Base-by-base conservation (phyloP, 2,797 vertebrate species). In the Gallinago nigripennis region DNA sequence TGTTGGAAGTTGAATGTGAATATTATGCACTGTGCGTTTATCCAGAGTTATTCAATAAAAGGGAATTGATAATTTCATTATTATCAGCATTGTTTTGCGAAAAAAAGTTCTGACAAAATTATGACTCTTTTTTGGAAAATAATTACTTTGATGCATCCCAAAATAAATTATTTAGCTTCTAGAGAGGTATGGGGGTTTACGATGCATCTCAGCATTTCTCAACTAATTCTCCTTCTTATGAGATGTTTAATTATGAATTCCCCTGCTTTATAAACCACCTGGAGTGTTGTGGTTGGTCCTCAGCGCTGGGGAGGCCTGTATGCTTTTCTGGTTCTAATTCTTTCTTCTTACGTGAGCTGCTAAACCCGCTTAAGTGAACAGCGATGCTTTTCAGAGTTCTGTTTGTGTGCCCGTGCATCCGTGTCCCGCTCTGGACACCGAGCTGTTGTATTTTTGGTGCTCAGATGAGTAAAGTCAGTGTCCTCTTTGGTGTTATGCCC, bases 241-340 rank as follows among this genome's bases (percentile, higher is more conserved):
- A 80, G 58, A 76, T 72, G 58, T 90, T 90, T 87, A 87, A 79
- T 95, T 57, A 82, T 61, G 72, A 82, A 85, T 87, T 92, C 56
- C 63, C 37, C 25, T 45, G 54, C 8, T 65, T 80, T 86, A 65
- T 57, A 16, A 75, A 83, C 37, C 53, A 82, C 60, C 53, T 50
- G 63, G 60, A 88, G 85, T 58, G 30, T 35, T 83, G 48, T 58
- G 57, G 56, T 66, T 77, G 37, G n/a, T 73, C 43, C 43, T 86
- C 27, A 51, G 65, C 35, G 16, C 48, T 23, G 24, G 45, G 68
- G 27, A 90, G 19, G 8, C 31, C 8, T 35, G 1, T 21, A 1
- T 16, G 53, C 27, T 53, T 53, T 51, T 30, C 51, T 53, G 51
- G 51, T 53, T 53, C 27, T 53, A 53, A 17, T 53, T 53, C 51